These are phyloP conservation scores for Tapirus terrestris DNA, from an alignment of 2,113 vertebrate genomes.

Conservation along the genomic window DNA sequence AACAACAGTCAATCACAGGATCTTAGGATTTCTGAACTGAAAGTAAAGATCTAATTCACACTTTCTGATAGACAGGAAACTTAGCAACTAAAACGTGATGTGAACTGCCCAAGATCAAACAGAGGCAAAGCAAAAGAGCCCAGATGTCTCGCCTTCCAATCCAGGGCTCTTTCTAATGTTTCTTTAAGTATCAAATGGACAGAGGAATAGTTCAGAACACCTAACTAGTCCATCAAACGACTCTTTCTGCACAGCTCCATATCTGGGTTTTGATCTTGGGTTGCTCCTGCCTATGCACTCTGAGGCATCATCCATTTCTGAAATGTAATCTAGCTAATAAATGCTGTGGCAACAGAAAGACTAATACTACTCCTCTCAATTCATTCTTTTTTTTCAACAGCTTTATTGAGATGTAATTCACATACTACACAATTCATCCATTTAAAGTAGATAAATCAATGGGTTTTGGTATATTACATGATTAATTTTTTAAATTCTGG, in stretches of 20 bases:
- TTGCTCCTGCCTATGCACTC: not conserved
- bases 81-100: not conserved
- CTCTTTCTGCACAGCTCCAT: not conserved
- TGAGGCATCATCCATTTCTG: not conserved
- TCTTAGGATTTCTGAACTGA: not conserved
- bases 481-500: not conserved
- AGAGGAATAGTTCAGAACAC: not conserved
- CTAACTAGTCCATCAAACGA: not conserved
- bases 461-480: not conserved
- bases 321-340: not conserved
- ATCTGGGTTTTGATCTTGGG: not conserved
- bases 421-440: not conserved
- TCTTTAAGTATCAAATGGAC: not conserved
- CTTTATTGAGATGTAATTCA: not conserved
- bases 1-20: not conserved
- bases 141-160: not conserved
- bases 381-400: not conserved
- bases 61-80: slow-evolving; percentile 1
- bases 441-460: not conserved
- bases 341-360: not conserved
- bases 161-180: not conserved
- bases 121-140: not conserved
- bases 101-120: not conserved
- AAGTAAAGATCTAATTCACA: not conserved
- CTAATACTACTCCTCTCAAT: not conserved